phyloP scores from a whole-genome alignment of 2,113 vertebrate species.

The Sturnira hondurensis region DNA sequence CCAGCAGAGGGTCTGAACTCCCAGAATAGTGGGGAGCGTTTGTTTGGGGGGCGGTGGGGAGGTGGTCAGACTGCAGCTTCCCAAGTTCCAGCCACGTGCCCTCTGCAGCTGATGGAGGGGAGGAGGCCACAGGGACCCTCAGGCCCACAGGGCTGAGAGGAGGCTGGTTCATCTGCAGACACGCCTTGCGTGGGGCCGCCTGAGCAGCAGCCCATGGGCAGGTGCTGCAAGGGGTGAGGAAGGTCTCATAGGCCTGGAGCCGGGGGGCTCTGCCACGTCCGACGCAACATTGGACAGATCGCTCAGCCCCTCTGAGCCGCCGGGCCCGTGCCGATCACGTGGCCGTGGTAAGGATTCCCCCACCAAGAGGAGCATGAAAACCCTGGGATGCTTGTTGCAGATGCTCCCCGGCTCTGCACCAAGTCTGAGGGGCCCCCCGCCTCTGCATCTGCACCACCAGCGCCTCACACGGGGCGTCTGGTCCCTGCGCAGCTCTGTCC shows the following conservation, averaged over 20 bases:
- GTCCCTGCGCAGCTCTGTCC: rapidly evolving
- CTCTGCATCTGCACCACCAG: background rate
- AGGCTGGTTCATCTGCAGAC: background rate
- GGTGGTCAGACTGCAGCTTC: background rate
- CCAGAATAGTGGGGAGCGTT: background rate
- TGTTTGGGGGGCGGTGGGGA: too few species aligned
- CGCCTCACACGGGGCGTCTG: rapidly evolving
- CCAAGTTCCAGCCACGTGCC: background rate
- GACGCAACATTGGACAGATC: background rate
- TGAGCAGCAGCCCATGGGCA: too few species aligned
- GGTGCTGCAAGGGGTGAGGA: too few species aligned
- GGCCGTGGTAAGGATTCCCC: background rate
- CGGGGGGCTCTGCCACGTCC: too few species aligned
- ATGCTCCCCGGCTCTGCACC: background rate
- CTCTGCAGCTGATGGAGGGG: too few species aligned
- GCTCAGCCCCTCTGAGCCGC: background rate
- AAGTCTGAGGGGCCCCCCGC: too few species aligned
- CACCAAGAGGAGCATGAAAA: rapidly evolving
- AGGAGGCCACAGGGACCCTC: background rate
- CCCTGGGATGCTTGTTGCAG: background rate
- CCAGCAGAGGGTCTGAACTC: too few species aligned
- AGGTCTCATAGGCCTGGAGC: background rate
- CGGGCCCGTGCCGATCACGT: background rate
- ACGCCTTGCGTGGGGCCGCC: too few species aligned
- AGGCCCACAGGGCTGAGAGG: too few species aligned